Evolutionary conservation across 2,888 invertebrate genomes (phyloP).

Genomic region (Apocheima hispidaria): DNA sequence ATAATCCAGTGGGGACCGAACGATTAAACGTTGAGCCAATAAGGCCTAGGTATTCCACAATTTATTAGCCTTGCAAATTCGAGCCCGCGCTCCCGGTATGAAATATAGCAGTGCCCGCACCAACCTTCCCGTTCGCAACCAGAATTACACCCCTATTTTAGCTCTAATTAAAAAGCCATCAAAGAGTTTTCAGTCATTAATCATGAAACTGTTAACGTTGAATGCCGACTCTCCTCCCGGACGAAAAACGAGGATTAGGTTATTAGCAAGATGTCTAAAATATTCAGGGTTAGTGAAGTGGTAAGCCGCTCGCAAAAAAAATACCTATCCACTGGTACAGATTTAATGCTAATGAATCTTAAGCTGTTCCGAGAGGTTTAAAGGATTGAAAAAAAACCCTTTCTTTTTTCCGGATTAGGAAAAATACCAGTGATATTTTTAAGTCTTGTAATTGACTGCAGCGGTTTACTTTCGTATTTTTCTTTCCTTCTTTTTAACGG

Average conservation of each 20-base stretch:
- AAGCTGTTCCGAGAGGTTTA: constrained; percentile 76
- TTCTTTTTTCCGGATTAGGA: constrained; percentile 67
- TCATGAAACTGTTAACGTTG: constrained; percentile 86
- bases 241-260: constrained; percentile 80
- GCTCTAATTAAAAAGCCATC: constrained; percentile 87
- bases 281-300: constrained; percentile 80
- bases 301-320: constrained; percentile 72
- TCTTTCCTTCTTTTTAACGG: constrained; percentile 57
- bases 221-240: constrained; percentile 78
- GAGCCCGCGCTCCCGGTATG: constrained; percentile 74
- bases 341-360: constrained; percentile 77
- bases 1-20: constrained; percentile 73
- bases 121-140: constrained; percentile 71
- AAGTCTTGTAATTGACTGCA: constrained; percentile 79
- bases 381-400: constrained; percentile 75
- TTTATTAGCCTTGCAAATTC: constrained; percentile 86
- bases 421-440: constrained; percentile 78
- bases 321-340: constrained; percentile 62
- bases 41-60: constrained; percentile 84
- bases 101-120: constrained; percentile 81
- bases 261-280: constrained; percentile 83
- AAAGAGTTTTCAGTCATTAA: constrained; percentile 87
- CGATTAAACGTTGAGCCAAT: constrained; percentile 81
- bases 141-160: constrained; percentile 84
- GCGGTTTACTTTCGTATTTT: constrained; percentile 63